phyloP scores from a whole-genome alignment of 2,888 invertebrate genomes.

The Tenthredo livida region DNA sequence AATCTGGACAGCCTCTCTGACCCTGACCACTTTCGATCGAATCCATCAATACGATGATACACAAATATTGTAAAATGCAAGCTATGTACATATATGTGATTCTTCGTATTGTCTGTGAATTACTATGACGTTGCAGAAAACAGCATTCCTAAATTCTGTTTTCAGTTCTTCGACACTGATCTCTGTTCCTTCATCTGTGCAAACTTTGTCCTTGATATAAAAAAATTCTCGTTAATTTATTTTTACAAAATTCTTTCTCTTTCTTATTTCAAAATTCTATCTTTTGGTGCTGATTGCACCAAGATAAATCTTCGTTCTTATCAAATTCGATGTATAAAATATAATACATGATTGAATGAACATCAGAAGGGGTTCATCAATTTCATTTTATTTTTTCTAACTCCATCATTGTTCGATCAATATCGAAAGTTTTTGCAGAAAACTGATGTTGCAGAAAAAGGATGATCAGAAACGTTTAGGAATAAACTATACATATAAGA shows the following conservation, averaged over 20 bases:
- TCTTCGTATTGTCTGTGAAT: background rate
- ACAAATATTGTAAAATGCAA: background rate
- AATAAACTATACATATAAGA: background rate
- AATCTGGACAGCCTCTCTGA: too few species aligned
- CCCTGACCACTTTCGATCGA: too few species aligned
- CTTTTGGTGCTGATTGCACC: too few species aligned
- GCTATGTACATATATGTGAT: background rate
- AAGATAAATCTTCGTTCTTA: too few species aligned
- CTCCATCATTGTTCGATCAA: too few species aligned
- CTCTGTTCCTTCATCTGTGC: too few species aligned
- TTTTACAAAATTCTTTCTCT: too few species aligned
- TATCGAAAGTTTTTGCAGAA: too few species aligned
- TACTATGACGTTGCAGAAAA: background rate
- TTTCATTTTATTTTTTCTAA: too few species aligned
- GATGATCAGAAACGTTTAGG: background rate
- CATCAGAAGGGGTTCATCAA: background rate
- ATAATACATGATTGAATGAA: background rate
- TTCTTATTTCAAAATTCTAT: too few species aligned
- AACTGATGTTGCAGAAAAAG: background rate
- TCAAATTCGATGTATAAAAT: too few species aligned
- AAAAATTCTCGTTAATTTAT: too few species aligned
- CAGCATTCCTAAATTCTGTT: background rate
- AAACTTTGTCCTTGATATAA: background rate
- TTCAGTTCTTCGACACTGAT: background rate
- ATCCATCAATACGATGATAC: background rate